Evolutionary conservation across 1,140 invertebrate species (phyloP), one percentile per base, ranked within the genome.

Genomic region (Zaprionus africanus): DNA sequence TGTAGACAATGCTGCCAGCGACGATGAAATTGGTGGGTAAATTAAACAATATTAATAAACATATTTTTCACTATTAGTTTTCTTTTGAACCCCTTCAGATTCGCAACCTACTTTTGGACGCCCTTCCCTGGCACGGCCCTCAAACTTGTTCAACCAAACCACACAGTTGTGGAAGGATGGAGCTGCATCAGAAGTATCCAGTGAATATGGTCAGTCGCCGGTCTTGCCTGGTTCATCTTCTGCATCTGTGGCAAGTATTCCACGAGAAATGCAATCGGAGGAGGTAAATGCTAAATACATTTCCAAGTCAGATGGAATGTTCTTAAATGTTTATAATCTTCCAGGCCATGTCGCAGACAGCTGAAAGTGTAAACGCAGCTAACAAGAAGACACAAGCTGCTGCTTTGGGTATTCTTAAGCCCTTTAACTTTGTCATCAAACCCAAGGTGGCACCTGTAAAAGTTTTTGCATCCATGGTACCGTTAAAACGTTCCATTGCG

Each of bases 401-500:
- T 4, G 22, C 49, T 11, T 34, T 75, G 19, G 24, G 34, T 46
- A 24, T 11, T 53, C 2, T 72, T 1, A 84, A 78, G 11, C 61
- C 67, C 13, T 78, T 88, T 1, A 79, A 76, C 24, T 81, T 93
- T 60, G 51, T 90, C 6, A 61, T 83, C n/a, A 91, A 83, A 58
- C 92, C 92, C 5, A 78, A 72, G 19, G 79, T 93, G 4, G 93
- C 93, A 0, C 80, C 93, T 0, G 62, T 94, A 1, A 94, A 94
- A 71, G 92, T 92, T 36, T 88, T 92, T n/a, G 93, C 92, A 1
- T 93, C 93, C 13, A 84, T 90, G 0, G 90, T 94, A 19, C 94
- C 94, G 1, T 73, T 94, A 4, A 70, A 82, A 5, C 82, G 93
- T 9, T 94, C 94, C 1, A 83, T 94, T 19, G 76, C 93, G 78